Percentiles rank a stretch among this genome's conserved stretches.
These are phyloP conservation scores for Cryptops parisi DNA, from an alignment of 2,888 invertebrate species.

Conservation along the genomic window DNA sequence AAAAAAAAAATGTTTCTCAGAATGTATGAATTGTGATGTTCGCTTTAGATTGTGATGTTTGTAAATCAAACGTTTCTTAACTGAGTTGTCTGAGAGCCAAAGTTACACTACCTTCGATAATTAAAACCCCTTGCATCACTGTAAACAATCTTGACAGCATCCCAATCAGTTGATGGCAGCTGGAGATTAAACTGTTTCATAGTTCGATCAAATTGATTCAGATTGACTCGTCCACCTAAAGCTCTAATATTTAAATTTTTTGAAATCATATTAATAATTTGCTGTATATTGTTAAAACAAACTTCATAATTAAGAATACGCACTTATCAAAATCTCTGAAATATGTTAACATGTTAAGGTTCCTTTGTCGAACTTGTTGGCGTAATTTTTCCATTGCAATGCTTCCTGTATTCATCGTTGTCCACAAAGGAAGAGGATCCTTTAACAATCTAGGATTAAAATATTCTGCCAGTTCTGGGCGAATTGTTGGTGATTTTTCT, in stretches of 20 bases:
- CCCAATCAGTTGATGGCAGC: slow-evolving; percentile 4
- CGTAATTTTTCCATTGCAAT: slow-evolving; percentile 5
- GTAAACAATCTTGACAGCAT: slow-evolving; percentile 4
- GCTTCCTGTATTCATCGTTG: slow-evolving; percentile 3
- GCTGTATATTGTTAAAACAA: neutral
- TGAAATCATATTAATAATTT: neutral
- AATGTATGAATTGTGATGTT: neutral
- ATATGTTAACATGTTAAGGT: slow-evolving; percentile 4
- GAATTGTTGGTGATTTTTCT: slow-evolving; percentile 1
- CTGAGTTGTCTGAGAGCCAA: too few species aligned
- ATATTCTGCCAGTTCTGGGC: slow-evolving; percentile 6
- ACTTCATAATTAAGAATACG: neutral
- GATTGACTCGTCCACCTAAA: neutral
- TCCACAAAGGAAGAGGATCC: slow-evolving; percentile 11
- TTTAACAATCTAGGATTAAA: slow-evolving; percentile 3
- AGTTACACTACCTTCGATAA: slow-evolving; percentile 8
- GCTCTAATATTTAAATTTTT: neutral
- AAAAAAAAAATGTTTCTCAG: too few species aligned
- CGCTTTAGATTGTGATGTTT: neutral
- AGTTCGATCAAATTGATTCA: slow-evolving; percentile 1
- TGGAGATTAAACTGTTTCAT: slow-evolving; percentile 7
- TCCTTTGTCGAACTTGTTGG: slow-evolving; percentile 4
- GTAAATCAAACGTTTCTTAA: too few species aligned
- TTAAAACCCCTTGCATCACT: slow-evolving; percentile 9
- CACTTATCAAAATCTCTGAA: slow-evolving; percentile 9